Percentiles rank a stretch among this genome's conserved stretches.
phyloP scores from a whole-genome alignment of 2,888 invertebrate genomes.

The Rhodophaea formosa region DNA sequence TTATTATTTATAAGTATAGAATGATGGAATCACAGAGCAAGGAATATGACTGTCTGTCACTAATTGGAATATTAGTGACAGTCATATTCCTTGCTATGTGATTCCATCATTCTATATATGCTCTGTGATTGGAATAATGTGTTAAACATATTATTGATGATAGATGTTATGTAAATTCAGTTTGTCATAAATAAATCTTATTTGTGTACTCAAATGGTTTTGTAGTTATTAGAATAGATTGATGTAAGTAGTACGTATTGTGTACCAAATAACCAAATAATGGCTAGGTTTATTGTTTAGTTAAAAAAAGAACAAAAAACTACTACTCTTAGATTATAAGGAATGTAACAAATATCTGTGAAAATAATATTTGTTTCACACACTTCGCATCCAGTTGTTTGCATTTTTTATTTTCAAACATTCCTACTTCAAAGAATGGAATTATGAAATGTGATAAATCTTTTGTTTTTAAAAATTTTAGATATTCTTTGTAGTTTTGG shows the following conservation, averaged over 20 bases:
- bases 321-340: conserved; percentile 8
- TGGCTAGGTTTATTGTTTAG: neutral
- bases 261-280: no score
- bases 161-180: neutral
- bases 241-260: neutral
- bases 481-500: neutral
- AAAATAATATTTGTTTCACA: neutral
- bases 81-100: no score
- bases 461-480: neutral
- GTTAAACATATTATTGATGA: neutral
- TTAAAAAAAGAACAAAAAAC: neutral
- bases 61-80: no score
- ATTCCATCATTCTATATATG: no score
- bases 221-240: neutral
- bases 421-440: conserved; percentile 2
- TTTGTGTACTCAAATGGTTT: neutral
- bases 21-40: no score
- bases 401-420: neutral
- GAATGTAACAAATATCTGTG: neutral
- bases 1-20: no score
- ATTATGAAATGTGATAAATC: neutral
- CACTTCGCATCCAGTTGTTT: neutral
- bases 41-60: no score
- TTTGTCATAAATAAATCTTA: neutral
- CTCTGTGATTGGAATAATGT: no score